Conservation (phyloP, 2,797 vertebrate species). For the Chrosomus eos region DNA sequence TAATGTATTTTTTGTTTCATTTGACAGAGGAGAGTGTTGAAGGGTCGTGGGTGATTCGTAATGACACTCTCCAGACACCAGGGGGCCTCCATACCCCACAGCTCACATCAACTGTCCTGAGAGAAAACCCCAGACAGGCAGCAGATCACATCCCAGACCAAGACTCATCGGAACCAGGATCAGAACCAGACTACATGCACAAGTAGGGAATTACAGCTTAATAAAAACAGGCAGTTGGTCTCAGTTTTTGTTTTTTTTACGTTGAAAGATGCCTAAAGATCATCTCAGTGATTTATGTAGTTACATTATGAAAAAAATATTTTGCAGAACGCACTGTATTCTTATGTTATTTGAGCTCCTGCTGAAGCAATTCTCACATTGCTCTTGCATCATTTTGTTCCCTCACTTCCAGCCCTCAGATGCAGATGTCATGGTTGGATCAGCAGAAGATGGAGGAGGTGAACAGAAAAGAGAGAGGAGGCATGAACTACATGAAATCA, state of each 20-base stretch:
- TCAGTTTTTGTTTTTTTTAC: not conserved
- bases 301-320: not conserved
- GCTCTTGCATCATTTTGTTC: not conserved
- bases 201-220: conserved; percentile 82
- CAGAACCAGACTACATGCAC: conserved; percentile 96
- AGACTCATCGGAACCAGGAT: conserved; percentile 91
- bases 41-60: conserved; percentile 93
- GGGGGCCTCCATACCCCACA: conserved; percentile 91
- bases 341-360: not conserved
- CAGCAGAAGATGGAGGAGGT: conserved; percentile 98
- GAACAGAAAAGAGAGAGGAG: conserved; percentile 94
- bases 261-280: not conserved
- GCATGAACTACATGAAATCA: conserved; percentile 99
- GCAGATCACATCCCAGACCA: conserved; percentile 96
- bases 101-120: conserved; percentile 94
- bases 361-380: not conserved
- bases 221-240: not conserved
- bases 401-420: conserved; percentile 86
- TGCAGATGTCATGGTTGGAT: conserved; percentile 99
- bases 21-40: conserved; percentile 91
- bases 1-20: conserved; percentile 5
- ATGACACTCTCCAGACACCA: conserved; percentile 93
- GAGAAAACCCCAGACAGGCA: conserved; percentile 91
- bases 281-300: not conserved
- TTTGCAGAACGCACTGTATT: not conserved